Evolutionary conservation across 2,113 vertebrate species (phyloP), one percentile per base, ranked within the genome.

Genomic region (Indicator indicator): DNA sequence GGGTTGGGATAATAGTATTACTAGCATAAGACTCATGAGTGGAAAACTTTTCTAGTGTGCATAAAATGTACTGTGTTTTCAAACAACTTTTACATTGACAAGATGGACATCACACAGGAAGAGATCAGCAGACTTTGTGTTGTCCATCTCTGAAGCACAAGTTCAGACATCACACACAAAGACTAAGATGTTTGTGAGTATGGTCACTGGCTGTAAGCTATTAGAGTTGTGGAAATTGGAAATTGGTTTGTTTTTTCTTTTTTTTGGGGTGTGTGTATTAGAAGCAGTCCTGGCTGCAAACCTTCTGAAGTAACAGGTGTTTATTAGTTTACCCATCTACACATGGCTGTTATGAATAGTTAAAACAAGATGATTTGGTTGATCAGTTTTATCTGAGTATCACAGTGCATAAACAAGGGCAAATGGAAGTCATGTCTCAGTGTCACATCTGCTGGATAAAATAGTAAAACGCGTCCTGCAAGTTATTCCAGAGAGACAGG

Each of bases 401-500:
- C 15, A 30, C 1, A 1, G 42, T 62, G 32, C 58, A 81, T 81
- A 81, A 95, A 84, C 32, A 88, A 92, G 48, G 48, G 42, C 26
- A 83, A 90, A 64, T 33, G 56, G 83, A 92, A 92, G 88, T 81
- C 8, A 1, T 72, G 50, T 83, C 59, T 83, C 86, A 63, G 64
- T 64, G 52, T 60, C 64, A 85, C 38, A 56, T 87, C 62, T 77
- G 60, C 32, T 70, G 88, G 32, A 77, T 83, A 71, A 95, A 94
- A 94, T 9, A 80, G 68, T 55, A 76, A 79, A 94, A 89, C 8
- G 48, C 48, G 36, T 64, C 72, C 56, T 86, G 65, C 23, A 75
- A 81, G 24, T 73, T 78, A 50, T 72, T 91, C 69, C 85, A 93
- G 72, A 74, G 82, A 67, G 82, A 91, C 54, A 70, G 88, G 72